Percentiles rank a stretch among this genome's conserved stretches.
phyloP scores from a whole-genome alignment of 92 coral and sea anemone species.

The Phenganax marumi region DNA sequence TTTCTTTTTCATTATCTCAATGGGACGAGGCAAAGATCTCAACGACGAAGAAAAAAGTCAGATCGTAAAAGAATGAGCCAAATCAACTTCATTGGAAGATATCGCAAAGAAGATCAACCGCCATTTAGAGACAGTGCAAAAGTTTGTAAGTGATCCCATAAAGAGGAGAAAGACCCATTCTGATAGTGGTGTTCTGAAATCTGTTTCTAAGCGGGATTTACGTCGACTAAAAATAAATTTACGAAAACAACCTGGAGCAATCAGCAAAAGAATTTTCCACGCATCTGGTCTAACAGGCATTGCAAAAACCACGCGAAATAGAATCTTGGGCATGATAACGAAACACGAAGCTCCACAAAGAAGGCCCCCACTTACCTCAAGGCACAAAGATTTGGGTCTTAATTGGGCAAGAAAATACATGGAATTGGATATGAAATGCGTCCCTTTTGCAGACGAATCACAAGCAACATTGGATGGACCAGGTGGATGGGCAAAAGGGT shows the following conservation, averaged over 20 bases:
- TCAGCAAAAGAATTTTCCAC: background rate
- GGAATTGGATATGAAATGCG: background rate
- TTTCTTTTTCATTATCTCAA: background rate
- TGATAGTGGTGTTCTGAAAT: background rate
- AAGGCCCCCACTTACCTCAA: background rate
- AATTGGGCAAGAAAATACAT: slow-evolving; percentile 8
- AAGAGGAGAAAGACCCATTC: background rate
- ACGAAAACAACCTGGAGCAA: background rate
- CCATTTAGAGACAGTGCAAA: no score
- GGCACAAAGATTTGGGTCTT: slow-evolving; percentile 7
- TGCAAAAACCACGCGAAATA: background rate
- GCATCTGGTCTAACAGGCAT: background rate
- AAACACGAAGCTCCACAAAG: background rate
- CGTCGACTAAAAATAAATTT: background rate
- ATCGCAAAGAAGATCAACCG: no score
- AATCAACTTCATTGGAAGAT: no score
- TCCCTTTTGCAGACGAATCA: slow-evolving; percentile 1
- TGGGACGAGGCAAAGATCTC: slow-evolving; percentile 4
- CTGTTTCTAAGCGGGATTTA: no score
- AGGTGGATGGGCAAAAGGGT: slow-evolving; percentile 6
- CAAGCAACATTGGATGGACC: slow-evolving; percentile 4
- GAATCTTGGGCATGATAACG: background rate
- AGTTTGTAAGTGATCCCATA: background rate
- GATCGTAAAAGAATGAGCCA: background rate
- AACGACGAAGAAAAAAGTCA: background rate